Evolutionary conservation across 2,888 invertebrate species (phyloP).

Genomic region (Athripsodes cinereus): DNA sequence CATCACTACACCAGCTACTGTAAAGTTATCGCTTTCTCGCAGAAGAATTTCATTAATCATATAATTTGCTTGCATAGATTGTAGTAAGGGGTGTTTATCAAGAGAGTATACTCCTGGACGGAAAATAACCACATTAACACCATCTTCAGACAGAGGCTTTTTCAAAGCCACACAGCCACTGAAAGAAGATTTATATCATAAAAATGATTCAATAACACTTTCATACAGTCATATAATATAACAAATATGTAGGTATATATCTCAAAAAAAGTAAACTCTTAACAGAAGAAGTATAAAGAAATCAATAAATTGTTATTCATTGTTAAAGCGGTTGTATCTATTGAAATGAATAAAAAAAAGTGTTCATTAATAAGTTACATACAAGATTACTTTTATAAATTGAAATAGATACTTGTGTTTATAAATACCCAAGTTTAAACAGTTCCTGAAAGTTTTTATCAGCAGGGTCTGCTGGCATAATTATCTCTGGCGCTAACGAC

Average conservation of each 20-base stretch:
- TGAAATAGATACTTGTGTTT: too few relatives aligned
- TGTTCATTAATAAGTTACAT: too few relatives aligned
- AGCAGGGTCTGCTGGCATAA: slow-evolving; percentile 7
- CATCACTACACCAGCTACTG: slow-evolving; percentile 40
- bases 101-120: slow-evolving; percentile 48
- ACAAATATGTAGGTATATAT: too few relatives aligned
- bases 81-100: slow-evolving; percentile 35
- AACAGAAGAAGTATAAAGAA: too few relatives aligned
- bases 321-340: too few relatives aligned
- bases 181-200: too few relatives aligned
- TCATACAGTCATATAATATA: too few relatives aligned
- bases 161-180: slow-evolving; percentile 31
- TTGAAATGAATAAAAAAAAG: too few relatives aligned
- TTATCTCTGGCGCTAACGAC: slow-evolving; percentile 12
- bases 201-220: too few relatives aligned
- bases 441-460: slow-evolving; percentile 7
- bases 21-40: slow-evolving; percentile 47
- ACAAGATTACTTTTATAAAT: too few relatives aligned
- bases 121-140: slow-evolving; percentile 46
- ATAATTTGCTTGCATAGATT: slow-evolving; percentile 33
- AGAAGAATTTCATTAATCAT: slow-evolving; percentile 40
- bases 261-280: too few relatives aligned
- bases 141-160: slow-evolving; percentile 33
- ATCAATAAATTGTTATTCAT: too few relatives aligned
- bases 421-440: slow-evolving; percentile 10